Percentiles rank a stretch among this genome's conserved stretches.
Conservation (phyloP, 1,140 invertebrate genomes). For the Zophobas atratus region DNA sequence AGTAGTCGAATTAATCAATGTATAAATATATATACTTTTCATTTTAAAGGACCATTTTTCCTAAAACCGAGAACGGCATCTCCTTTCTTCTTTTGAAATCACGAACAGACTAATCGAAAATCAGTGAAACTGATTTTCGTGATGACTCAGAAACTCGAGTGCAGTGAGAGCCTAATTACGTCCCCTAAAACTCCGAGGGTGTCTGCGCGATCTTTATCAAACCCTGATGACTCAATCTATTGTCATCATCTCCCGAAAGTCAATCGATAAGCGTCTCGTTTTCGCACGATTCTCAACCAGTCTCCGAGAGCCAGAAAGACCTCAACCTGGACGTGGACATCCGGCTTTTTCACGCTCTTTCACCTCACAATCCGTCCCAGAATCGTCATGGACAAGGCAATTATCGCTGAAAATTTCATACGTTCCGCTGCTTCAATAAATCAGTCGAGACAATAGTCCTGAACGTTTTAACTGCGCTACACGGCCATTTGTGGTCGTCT, state of each 20-base stretch:
- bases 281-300: too few species aligned
- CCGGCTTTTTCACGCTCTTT: not conserved
- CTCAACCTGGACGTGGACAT: not conserved
- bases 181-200: not conserved
- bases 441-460: constrained; percentile 16
- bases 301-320: too few species aligned
- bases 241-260: not conserved
- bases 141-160: not conserved
- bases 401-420: constrained; percentile 19
- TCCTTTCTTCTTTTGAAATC: too few species aligned
- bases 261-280: not conserved
- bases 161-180: not conserved
- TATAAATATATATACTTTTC: too few species aligned
- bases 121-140: too few species aligned
- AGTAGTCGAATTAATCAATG: too few species aligned
- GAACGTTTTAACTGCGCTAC: constrained; percentile 23
- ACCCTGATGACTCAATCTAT: constrained; percentile 1
- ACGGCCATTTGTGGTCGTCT: constrained; percentile 23
- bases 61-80: too few species aligned
- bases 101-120: too few species aligned
- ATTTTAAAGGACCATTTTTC: too few species aligned
- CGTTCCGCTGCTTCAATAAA: constrained; percentile 10
- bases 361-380: not conserved
- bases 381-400: constrained; percentile 10
- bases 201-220: not conserved